Base-by-base conservation (phyloP, 2,797 vertebrate species). In the Lepilemur septentrionalis region DNA sequence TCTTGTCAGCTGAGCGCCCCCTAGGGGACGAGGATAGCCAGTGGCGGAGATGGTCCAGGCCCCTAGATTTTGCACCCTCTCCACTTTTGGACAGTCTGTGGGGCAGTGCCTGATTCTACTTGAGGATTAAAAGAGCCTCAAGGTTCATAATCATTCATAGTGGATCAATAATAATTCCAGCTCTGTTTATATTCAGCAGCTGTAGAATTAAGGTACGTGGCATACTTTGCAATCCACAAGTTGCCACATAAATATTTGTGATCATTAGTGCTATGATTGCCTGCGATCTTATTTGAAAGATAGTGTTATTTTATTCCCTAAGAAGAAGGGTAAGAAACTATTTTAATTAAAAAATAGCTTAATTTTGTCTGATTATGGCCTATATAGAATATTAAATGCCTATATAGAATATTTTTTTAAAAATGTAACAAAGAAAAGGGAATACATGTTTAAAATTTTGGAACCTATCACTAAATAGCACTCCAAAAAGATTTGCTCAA, bases 291-390 rank as follows among this genome's bases (percentile, higher is more conserved):
- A 61, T 32, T 76, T 28, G 69, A n/a, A 76, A 78, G 32, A 87
- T 20, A 94, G 82, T 67, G 12, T 75, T 50, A 50, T 94, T 89
- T 70, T 57, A 22, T 91, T 96, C 23, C 94, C 15, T n/a, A 78
- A 91, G 46, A 91, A 90, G 5, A 61, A 41, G 38, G 23, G 7
- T 86, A 89, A 20, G 7, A 73, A 89, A 87, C 25, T 41, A 30
- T 61, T 93, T 93, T 41, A 38, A 80, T 85, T 93, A n/a, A n/a
- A 85, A 94, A 96, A 85, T 25, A n/a, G 11, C 17, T 83, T 89
- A 70, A 9, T 91, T 90, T 92, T 93, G 57, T 91, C 30, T 67
- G 17, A 52, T 55, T 59, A 4, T 50, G n/a, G 46, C 8, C 41
- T 88, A 48, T 35, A 41, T 65, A 83, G 73, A 50, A 23, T 73